phyloP scores from a whole-genome alignment of 2,888 invertebrate species.

The Achlya flavicornis region DNA sequence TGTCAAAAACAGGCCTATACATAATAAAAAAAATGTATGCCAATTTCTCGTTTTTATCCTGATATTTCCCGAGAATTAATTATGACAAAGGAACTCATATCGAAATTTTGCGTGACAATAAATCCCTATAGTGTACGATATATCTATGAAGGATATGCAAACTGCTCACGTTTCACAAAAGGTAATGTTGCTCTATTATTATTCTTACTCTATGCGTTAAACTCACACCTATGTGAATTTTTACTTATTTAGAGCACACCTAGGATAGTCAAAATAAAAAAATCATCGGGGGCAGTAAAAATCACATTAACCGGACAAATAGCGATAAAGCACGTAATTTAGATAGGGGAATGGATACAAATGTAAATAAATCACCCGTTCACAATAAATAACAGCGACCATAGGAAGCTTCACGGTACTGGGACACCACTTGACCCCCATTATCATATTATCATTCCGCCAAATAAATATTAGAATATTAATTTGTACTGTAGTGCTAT shows the following conservation, averaged over 20 bases:
- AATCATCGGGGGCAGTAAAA: constrained; percentile 58
- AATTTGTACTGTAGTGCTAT: too few species aligned
- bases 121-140: too few species aligned
- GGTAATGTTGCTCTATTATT: too few species aligned
- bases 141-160: too few species aligned
- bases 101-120: too few species aligned
- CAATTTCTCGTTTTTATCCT: too few species aligned
- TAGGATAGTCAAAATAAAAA: constrained; percentile 26
- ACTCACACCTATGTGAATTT: neutral
- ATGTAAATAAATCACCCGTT: constrained; percentile 64
- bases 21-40: too few species aligned
- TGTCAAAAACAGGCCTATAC: too few species aligned
- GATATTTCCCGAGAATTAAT: too few species aligned
- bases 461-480: constrained; percentile 2
- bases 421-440: constrained; percentile 17
- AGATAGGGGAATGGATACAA: constrained; percentile 70
- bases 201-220: too few species aligned
- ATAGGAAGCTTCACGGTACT: constrained; percentile 28
- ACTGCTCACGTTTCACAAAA: too few species aligned
- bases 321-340: constrained; percentile 69
- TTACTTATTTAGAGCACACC: constrained; percentile 8
- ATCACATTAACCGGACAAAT: constrained; percentile 66
- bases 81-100: too few species aligned
- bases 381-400: constrained; percentile 58
- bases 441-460: constrained; percentile 16